Evolutionary conservation across 1,140 invertebrate species (phyloP).

Genomic region (Bursaphelenchus mucronatus): DNA sequence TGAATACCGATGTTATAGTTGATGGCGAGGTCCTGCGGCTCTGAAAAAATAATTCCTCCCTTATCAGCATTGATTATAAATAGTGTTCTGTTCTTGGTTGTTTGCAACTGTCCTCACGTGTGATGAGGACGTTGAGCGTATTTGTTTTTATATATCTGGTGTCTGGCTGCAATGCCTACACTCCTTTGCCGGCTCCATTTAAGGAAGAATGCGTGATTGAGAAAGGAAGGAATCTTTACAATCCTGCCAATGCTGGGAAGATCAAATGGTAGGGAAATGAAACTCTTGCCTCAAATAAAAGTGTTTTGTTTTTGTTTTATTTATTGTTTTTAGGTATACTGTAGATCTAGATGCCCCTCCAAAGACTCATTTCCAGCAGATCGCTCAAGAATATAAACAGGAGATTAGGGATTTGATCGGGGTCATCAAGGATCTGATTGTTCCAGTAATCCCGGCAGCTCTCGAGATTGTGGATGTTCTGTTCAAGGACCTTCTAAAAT

Average conservation of each 20-base stretch:
- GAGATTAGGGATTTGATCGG: constrained; percentile 45
- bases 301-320: constrained; percentile 8
- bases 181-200: constrained; percentile 39
- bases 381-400: constrained; percentile 39
- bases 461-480: constrained; percentile 39
- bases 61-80: constrained; percentile 7
- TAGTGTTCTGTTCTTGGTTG: constrained; percentile 2
- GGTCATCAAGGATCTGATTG: constrained; percentile 42
- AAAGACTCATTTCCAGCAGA: constrained; percentile 36
- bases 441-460: constrained; percentile 47
- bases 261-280: constrained; percentile 26
- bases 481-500: constrained; percentile 39
- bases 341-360: constrained; percentile 45
- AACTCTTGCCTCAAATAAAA: constrained; percentile 16
- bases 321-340: constrained; percentile 37
- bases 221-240: constrained; percentile 38
- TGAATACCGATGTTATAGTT: no score
- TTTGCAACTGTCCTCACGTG: neutral
- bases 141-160: neutral
- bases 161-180: neutral
- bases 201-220: constrained; percentile 44
- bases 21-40: no score
- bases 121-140: neutral
- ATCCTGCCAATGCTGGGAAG: constrained; percentile 41
- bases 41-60: neutral